Conservation (phyloP, 2,113 vertebrate species). For the Albula glossodonta region DNA sequence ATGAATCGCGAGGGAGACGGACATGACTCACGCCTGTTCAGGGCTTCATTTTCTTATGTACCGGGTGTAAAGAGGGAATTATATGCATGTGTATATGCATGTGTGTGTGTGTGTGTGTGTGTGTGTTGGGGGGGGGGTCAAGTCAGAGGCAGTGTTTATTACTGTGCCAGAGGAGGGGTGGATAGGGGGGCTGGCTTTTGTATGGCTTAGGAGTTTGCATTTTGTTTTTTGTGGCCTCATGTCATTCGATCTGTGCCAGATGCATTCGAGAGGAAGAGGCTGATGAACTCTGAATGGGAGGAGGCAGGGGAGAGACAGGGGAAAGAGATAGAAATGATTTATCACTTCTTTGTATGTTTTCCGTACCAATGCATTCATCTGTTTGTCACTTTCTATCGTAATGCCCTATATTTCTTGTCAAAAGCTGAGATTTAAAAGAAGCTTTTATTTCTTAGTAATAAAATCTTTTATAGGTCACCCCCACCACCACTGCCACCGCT, state of each 20-base stretch:
- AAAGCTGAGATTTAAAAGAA: not conserved
- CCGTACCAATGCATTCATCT: constrained; percentile 15
- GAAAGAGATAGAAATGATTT: constrained; percentile 5
- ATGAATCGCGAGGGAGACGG: not conserved
- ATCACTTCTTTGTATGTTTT: not conserved
- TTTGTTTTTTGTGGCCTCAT: not conserved
- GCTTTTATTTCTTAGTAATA: not conserved
- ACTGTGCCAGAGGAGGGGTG: no score
- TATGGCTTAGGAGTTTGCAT: not conserved
- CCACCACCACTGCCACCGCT: not conserved
- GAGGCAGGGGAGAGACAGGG: not conserved
- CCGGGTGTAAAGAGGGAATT: not conserved
- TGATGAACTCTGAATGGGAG: not conserved
- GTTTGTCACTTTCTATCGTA: constrained; percentile 12
- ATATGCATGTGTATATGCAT: not conserved
- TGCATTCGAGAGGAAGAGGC: not conserved
- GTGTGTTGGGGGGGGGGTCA: not conserved
- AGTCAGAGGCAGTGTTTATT: not conserved
- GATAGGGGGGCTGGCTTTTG: not conserved
- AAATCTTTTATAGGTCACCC: not conserved
- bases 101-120: no score
- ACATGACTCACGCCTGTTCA: not conserved
- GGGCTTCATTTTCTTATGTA: not conserved
- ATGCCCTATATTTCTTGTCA: constrained; percentile 15
- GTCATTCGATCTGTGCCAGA: not conserved